Percentiles rank a stretch among this genome's conserved stretches.
Conservation (phyloP, 2,888 invertebrate species). For the Pammene aurita region DNA sequence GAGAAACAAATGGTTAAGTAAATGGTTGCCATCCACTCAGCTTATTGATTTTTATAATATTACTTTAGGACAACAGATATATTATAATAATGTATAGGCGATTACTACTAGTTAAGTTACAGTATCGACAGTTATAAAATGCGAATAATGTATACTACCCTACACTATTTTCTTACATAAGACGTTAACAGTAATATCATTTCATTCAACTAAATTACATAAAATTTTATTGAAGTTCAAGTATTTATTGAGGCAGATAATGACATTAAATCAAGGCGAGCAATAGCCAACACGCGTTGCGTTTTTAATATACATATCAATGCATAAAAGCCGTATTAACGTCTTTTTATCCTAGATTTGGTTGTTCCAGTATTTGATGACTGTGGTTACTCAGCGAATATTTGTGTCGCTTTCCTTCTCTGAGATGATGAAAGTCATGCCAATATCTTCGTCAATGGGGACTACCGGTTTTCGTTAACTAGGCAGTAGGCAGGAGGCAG, state of each 20-base stretch:
- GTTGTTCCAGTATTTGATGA: no score
- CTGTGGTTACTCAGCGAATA: not conserved
- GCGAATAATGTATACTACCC: slow-evolving; percentile 21
- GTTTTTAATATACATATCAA: not conserved
- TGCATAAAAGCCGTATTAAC: not conserved
- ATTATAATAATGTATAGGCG: slow-evolving; percentile 41
- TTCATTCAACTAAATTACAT: no score
- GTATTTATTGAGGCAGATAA: no score
- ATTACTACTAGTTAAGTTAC: slow-evolving; percentile 45
- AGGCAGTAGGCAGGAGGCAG: no score
- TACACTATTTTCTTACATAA: not conserved
- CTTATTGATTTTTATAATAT: slow-evolving; percentile 51
- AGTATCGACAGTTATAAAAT: slow-evolving; percentile 33
- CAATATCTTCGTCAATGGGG: not conserved
- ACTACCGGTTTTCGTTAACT: no score
- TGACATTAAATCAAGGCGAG: no score
- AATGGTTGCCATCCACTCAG: slow-evolving; percentile 47
- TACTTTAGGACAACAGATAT: slow-evolving; percentile 44
- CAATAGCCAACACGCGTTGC: no score
- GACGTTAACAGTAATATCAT: no score
- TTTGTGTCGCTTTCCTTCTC: not conserved
- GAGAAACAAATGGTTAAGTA: slow-evolving; percentile 42
- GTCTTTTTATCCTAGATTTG: no score
- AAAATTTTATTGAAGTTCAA: no score
- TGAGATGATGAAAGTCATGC: not conserved